Evolutionary conservation across 2,113 vertebrate genomes (phyloP).

Genomic region (Nansenia antarctica): DNA sequence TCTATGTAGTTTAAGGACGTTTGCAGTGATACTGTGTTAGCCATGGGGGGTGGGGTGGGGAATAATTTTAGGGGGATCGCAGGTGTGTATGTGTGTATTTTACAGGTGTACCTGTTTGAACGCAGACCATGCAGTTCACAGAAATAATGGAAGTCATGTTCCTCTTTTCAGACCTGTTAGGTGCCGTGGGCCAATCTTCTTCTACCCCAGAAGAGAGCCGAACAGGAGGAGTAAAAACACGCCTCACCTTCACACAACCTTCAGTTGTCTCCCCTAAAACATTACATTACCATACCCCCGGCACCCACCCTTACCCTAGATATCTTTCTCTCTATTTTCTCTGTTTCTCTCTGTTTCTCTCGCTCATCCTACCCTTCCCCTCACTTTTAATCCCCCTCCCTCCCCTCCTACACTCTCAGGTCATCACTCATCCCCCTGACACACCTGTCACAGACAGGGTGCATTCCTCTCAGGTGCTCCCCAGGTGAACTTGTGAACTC

Average conservation of each 20-base stretch:
- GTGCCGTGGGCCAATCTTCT: background rate
- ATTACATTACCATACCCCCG: slow-evolving; percentile 6
- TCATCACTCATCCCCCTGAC: slow-evolving; percentile 42
- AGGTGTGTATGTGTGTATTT: background rate
- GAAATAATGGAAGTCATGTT: background rate
- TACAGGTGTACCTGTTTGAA: background rate
- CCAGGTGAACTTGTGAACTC: slow-evolving; percentile 42
- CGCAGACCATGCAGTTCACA: background rate
- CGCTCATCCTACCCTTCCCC: slow-evolving; percentile 10
- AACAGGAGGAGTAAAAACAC: slow-evolving; percentile 5
- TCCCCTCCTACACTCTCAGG: background rate
- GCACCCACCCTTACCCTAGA: too few relatives aligned
- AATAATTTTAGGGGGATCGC: background rate
- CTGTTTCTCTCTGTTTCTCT: slow-evolving; percentile 12
- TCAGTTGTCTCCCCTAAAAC: background rate
- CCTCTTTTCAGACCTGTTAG: background rate
- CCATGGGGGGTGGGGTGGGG: too few relatives aligned
- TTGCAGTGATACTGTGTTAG: too few relatives aligned
- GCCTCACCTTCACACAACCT: slow-evolving; percentile 4
- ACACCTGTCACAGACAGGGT: slow-evolving; percentile 20
- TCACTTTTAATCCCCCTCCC: slow-evolving; percentile 11
- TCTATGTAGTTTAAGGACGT: too few relatives aligned
- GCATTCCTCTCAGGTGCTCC: slow-evolving; percentile 22
- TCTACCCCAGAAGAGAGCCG: background rate
- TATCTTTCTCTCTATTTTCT: too few relatives aligned